Base-by-base conservation (phyloP, 92 coral and sea anemone genomes). In the Epizoanthus scotinus region DNA sequence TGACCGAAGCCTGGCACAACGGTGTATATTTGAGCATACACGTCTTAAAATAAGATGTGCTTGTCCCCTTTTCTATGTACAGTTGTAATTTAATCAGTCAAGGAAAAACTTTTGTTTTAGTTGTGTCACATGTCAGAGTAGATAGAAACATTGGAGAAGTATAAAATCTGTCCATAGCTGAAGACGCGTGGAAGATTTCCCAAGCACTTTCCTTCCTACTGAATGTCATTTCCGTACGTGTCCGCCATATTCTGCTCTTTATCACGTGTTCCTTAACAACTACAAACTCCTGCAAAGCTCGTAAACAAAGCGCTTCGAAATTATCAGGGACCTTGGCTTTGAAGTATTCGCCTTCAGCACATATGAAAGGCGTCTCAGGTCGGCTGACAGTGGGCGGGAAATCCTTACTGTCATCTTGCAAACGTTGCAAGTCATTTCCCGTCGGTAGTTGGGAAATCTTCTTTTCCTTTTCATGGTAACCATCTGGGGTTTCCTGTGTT, bases 261-360 rank as follows among this genome's bases (percentile, higher is more conserved):
- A 94, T 89, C 52, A 95, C 87, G 47, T 92, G 90, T 34, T 95
- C 98, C 66, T 90, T 92, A 27, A 70, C 89, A 25, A 95, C 87
- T 47, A 92, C 84, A 40, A 91, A 83, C 29, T 92, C 93, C 26
- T 87, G 79, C 8, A 94, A 83, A 5, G 97, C 98, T 31, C 90
- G 84, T 9, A 95, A 63, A 64, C 98, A 95, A 19, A 70, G 82
- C 50, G 65, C 85, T 61, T 88, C 89, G 54, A 95, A 89, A 72
- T 89, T 94, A 36, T 75, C 74, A 71, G 95, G 87, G 78, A 90
- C 82, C 59, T 89, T 86, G 29, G 92, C 73, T 25, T 84, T 84
- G 55, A 88, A 88, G 79, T 87, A 88, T 40, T 84, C 85, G 19
- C 69, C 22, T 17, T 58, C 82, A 20, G 63, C 81, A 8, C 38